phyloP scores from a whole-genome alignment of 2,888 invertebrate genomes.

The Parapristionchus giblindavisi region DNA sequence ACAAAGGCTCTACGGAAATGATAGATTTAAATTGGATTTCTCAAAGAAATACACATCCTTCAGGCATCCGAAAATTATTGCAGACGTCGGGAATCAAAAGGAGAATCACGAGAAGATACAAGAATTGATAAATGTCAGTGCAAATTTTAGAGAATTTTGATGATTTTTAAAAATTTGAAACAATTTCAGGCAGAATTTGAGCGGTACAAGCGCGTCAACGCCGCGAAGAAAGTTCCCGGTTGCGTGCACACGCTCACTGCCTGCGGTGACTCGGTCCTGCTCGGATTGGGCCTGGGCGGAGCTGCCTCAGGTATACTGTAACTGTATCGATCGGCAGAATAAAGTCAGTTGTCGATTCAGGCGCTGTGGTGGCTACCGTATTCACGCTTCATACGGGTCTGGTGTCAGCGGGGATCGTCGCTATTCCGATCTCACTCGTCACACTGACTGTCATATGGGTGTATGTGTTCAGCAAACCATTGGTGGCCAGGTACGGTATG shows the following conservation, averaged over 20 bases:
- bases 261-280: conserved; percentile 66
- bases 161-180: not conserved
- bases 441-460: conserved; percentile 66
- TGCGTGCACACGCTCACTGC: conserved; percentile 52
- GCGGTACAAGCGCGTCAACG: conserved; percentile 63
- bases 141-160: too few relatives aligned
- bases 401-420: conserved; percentile 66
- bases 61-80: conserved; percentile 63
- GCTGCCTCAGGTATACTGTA: conserved; percentile 45
- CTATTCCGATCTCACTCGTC: conserved; percentile 64
- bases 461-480: conserved; percentile 59
- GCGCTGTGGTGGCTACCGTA: conserved; percentile 62
- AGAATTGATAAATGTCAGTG: conserved; percentile 65
- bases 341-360: not conserved
- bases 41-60: not conserved
- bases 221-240: conserved; percentile 60
- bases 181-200: conserved; percentile 65
- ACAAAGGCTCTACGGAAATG: not conserved
- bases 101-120: conserved; percentile 61
- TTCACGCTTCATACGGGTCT: conserved; percentile 66
- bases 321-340: not conserved
- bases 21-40: not conserved
- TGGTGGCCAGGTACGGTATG: conserved; percentile 41
- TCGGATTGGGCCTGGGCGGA: conserved; percentile 61
- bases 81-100: conserved; percentile 52